Evolutionary conservation across 2,797 vertebrate genomes (phyloP).

Genomic region (Monodelphis domestica): DNA sequence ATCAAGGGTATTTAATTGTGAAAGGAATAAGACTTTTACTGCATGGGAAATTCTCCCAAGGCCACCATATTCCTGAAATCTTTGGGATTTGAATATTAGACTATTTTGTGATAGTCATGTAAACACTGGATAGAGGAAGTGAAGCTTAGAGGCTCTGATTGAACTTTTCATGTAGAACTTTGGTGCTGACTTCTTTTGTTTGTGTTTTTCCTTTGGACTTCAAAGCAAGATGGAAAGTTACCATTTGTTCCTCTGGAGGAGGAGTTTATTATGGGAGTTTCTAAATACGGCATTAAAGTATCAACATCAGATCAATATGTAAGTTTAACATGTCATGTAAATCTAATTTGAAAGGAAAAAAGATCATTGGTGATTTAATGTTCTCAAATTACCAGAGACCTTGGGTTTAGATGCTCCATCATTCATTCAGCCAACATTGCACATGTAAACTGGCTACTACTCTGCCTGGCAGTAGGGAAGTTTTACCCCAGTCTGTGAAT

Average conservation of each 20-base stretch:
- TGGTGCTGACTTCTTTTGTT: background rate
- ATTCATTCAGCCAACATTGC: background rate
- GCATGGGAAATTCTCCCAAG: background rate
- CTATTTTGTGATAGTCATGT: background rate
- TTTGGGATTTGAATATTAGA: background rate
- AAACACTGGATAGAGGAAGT: background rate
- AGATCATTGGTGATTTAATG: background rate
- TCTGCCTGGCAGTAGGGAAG: background rate
- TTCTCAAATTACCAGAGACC: background rate
- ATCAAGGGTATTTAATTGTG: background rate
- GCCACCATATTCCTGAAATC: background rate
- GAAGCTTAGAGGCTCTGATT: background rate
- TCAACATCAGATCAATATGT: conserved; percentile 96
- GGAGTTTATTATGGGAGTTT: conserved; percentile 96
- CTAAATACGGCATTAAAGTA: conserved; percentile 97
- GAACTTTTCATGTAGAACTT: background rate
- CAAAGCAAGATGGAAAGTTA: conserved; percentile 97
- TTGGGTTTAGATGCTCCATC: background rate
- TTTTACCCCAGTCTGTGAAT: background rate
- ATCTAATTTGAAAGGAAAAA: background rate
- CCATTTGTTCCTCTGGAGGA: conserved; percentile 96
- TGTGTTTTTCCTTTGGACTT: conserved; percentile 67
- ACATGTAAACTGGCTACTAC: background rate
- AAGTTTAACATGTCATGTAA: conserved; percentile 83
- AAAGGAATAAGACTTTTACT: background rate